These are phyloP conservation scores for Dissostichus mawsoni DNA, from an alignment of 2,113 vertebrate species.

Conservation along the genomic window DNA sequence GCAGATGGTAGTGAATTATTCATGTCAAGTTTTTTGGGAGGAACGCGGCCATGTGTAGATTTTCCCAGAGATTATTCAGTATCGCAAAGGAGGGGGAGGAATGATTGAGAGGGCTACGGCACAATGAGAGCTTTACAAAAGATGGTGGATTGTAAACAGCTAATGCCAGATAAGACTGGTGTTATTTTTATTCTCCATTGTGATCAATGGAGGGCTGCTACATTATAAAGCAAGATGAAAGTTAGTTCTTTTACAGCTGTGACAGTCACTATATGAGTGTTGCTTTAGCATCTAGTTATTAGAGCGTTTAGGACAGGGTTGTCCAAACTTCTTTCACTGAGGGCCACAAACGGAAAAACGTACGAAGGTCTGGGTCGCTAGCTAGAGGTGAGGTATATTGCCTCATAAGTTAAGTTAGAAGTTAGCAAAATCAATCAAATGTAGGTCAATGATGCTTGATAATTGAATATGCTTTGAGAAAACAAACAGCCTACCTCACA, in stretches of 20 bases:
- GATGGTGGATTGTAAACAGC: slow-evolving; percentile 46
- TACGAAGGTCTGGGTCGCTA: no score
- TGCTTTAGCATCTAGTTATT: neutral
- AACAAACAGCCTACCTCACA: no score
- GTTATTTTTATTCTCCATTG: slow-evolving; percentile 16
- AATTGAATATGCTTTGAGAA: no score
- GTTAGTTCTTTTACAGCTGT: slow-evolving; percentile 11
- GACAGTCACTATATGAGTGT: neutral
- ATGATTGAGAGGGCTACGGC: slow-evolving; percentile 45
- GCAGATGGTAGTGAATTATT: slow-evolving; percentile 85
- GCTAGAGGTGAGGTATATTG: no score
- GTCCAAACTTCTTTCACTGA: no score
- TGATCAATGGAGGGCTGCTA: neutral
- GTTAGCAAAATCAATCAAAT: no score
- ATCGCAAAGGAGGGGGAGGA: slow-evolving; percentile 42
- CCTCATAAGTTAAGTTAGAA: no score
- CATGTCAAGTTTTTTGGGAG: slow-evolving; percentile 75
- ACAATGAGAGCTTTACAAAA: slow-evolving; percentile 37
- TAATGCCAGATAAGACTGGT: slow-evolving; percentile 33
- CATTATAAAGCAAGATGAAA: slow-evolving; percentile 13
- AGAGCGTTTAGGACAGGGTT: neutral
- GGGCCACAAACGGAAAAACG: no score
- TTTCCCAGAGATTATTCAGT: slow-evolving; percentile 70
- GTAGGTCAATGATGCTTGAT: no score
- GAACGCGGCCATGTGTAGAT: slow-evolving; percentile 64